phyloP scores from a whole-genome alignment of 2,113 vertebrate species.

The Eonycteris spelaea region DNA sequence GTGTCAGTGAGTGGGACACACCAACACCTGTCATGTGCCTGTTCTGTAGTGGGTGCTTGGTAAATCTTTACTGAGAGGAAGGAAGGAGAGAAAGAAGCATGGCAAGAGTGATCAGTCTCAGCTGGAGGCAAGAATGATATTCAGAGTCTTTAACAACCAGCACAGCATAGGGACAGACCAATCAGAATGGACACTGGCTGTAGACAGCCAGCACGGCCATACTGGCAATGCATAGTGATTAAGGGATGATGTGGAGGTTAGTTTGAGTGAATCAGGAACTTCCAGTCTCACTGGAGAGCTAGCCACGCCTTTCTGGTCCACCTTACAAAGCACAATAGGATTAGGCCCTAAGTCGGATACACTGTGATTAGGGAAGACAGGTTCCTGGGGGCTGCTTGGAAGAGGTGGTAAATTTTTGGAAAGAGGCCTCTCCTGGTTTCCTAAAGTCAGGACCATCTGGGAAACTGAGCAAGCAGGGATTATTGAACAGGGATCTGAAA shows the following conservation, averaged over 20 bases:
- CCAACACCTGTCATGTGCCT: not conserved
- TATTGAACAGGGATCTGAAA: not conserved
- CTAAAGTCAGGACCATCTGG: not conserved
- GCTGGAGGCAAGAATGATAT: not conserved
- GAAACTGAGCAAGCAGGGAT: not conserved
- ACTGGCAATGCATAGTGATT: not conserved
- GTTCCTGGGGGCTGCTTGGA: not conserved
- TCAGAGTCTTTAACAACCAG: not conserved
- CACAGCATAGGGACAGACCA: not conserved
- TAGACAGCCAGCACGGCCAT: not conserved
- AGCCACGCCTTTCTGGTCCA: not conserved
- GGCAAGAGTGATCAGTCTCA: not conserved
- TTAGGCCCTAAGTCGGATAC: not conserved
- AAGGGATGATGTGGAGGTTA: not conserved
- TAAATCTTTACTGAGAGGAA: not conserved
- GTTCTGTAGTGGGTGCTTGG: not conserved
- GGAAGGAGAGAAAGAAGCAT: not conserved
- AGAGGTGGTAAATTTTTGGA: not conserved
- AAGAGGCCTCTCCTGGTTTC: not conserved
- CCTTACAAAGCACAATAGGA: not conserved
- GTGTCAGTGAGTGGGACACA: fast-evolving
- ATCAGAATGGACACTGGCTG: not conserved
- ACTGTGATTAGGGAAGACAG: not conserved
- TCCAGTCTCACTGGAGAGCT: not conserved
- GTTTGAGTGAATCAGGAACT: conserved; percentile 12